These are phyloP conservation scores for Mesocricetus auratus DNA, from an alignment of 2,113 vertebrate species.

Conservation along the genomic window DNA sequence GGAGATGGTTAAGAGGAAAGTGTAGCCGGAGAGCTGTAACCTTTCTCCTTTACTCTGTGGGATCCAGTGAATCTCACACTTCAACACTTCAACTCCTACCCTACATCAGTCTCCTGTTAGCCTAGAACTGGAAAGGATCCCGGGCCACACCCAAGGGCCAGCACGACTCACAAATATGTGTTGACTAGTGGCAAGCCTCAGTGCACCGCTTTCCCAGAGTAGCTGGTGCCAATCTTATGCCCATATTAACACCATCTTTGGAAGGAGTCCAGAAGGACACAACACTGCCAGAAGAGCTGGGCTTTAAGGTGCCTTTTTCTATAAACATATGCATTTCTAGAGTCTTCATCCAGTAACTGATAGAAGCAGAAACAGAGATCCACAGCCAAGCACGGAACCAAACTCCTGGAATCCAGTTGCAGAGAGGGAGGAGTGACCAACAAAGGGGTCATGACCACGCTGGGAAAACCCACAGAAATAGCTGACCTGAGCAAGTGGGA, in stretches of 20 bases:
- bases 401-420: no score
- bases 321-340: no score
- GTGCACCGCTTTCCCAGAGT: not conserved
- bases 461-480: no score
- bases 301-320: not conserved
- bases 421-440: no score
- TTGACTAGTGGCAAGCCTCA: not conserved
- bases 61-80: not conserved
- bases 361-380: no score
- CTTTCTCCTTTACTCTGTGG: not conserved
- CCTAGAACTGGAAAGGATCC: not conserved
- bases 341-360: no score
- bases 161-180: not conserved
- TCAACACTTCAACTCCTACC: not conserved
- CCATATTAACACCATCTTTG: not conserved
- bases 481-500: no score
- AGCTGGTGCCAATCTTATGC: not conserved
- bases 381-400: no score
- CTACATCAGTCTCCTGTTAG: no score
- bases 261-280: not conserved
- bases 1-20: not conserved
- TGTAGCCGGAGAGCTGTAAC: not conserved
- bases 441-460: no score
- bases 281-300: not conserved
- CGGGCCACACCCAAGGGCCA: not conserved